Base-by-base conservation (phyloP, 2,888 invertebrate species). In the Melolontha melolontha region DNA sequence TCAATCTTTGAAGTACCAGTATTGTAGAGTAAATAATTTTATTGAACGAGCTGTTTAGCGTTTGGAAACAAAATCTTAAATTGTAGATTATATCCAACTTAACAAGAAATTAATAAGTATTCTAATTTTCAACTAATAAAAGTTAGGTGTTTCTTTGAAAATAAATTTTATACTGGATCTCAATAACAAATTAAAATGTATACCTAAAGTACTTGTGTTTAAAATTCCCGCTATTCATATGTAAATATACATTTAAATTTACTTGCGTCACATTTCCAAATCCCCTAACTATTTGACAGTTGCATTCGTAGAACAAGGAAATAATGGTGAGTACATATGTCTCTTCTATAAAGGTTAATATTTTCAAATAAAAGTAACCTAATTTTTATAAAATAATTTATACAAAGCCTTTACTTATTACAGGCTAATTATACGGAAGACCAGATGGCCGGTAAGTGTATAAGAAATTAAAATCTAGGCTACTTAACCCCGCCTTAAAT, bases 341-440 rank as follows among this genome's bases (percentile, higher is more conserved):
- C 50, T 50, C 27, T 50, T 4, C 27, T 27, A 39, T 22, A 59
- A 42, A 64, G 17, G 27, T n/a, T 29, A 42, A 64, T 50, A 41
- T 41, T 55, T 70, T 52, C 49, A 27, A 12, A 34, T 17, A 44
- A 47, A 16, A 34, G 5, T 47, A 29, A 6, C 17, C 6, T 6
- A 22, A 12, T 49, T 27, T 49, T 50, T 16, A 27, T 5, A 12
- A 67, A 51, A 59, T 50, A 34, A 11, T 49, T 69, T 65, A 57
- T 17, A 29, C 29, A 14, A 16, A 5, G 11, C 50, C 68, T 27
- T 74, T 70, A 70, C 77, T 79, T 76, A 72, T 89, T 88, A 70
- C 88, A 94, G 95, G 93, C 92, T 79, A 92, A 92, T 81, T 95
- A 94, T 85, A 90, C 92, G 50, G 95, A 95, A 86, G 95, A 95